A percentile compares a stretch with the other conserved stretches of the same genome.
These are phyloP conservation scores for Saccopteryx bilineata DNA, from an alignment of 2,113 vertebrate species.

Conservation along the genomic window DNA sequence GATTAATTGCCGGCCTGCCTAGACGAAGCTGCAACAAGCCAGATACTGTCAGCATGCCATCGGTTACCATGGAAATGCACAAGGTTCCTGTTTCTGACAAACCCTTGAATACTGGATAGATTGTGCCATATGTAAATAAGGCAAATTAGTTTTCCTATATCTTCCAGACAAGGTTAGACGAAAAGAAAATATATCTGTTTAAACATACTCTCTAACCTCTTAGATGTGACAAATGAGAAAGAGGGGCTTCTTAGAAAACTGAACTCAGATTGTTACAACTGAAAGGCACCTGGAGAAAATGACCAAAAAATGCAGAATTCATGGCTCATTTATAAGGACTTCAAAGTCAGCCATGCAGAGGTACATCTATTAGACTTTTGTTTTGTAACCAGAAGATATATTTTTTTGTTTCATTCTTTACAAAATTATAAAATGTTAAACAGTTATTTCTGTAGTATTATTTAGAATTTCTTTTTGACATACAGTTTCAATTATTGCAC, in stretches of 20 bases:
- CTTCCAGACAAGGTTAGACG: slow-evolving; percentile 92
- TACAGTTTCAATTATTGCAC: slow-evolving; percentile 47
- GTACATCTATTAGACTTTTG: slow-evolving; percentile 70
- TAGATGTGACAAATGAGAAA: slow-evolving; percentile 83
- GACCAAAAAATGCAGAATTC: slow-evolving; percentile 84
- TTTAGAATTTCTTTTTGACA: slow-evolving; percentile 41
- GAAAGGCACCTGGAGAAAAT: slow-evolving; percentile 82
- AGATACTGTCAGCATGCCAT: slow-evolving; percentile 95
- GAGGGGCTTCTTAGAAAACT: slow-evolving; percentile 82
- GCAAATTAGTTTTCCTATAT: slow-evolving; percentile 95
- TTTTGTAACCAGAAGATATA: slow-evolving; percentile 62
- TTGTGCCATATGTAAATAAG: slow-evolving; percentile 95
- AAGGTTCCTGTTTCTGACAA: slow-evolving; percentile 94
- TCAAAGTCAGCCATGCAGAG: slow-evolving; percentile 83
- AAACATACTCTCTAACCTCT: slow-evolving; percentile 88
- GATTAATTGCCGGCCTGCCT: slow-evolving; percentile 95
- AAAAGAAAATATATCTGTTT: slow-evolving; percentile 93
- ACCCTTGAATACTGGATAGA: slow-evolving; percentile 94
- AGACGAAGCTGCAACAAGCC: slow-evolving; percentile 93
- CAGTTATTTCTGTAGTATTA: not conserved
- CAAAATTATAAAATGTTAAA: slow-evolving; percentile 57
- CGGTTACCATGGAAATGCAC: slow-evolving; percentile 96
- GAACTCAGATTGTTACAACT: slow-evolving; percentile 83
- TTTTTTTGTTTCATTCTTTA: slow-evolving; percentile 50
- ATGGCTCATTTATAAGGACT: slow-evolving; percentile 82